Conservation (phyloP, 2,797 vertebrate species). For the Pseudochromis fuscus region DNA sequence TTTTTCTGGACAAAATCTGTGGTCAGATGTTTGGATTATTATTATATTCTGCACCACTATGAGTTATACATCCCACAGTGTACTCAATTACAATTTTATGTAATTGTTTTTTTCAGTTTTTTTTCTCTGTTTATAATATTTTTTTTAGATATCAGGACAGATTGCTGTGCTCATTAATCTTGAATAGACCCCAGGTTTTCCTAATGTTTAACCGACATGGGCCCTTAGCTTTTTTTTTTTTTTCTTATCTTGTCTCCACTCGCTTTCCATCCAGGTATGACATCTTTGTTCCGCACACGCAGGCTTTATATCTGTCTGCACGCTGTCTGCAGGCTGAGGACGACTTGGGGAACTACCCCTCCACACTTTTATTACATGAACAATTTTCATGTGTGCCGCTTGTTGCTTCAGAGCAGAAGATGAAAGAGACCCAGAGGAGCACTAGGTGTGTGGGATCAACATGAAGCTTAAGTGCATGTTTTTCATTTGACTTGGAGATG, state of each 20-base stretch:
- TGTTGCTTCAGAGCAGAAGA: slow-evolving; percentile 58
- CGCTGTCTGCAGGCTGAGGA: slow-evolving; percentile 62
- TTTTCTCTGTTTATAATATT: slow-evolving; percentile 1
- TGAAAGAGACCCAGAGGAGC: slow-evolving; percentile 63
- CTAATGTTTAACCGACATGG: slow-evolving; percentile 28
- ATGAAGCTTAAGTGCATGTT: slow-evolving; percentile 52
- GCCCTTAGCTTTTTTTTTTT: slow-evolving; percentile 15
- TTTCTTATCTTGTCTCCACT: slow-evolving; percentile 64
- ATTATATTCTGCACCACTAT: too few relatives aligned
- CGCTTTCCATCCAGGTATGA: slow-evolving; percentile 61
- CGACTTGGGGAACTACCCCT: slow-evolving; percentile 59
- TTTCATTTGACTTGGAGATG: slow-evolving; percentile 68
- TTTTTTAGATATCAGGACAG: slow-evolving; percentile 6
- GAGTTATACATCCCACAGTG: neutral
- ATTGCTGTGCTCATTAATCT: slow-evolving; percentile 47
- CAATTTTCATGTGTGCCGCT: slow-evolving; percentile 52
- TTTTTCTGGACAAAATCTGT: too few relatives aligned
- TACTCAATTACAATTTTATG: neutral
- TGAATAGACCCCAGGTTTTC: slow-evolving; percentile 29
- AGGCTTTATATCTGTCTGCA: slow-evolving; percentile 71
- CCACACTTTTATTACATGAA: slow-evolving; percentile 62
- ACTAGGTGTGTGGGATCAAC: slow-evolving; percentile 64
- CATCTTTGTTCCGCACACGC: slow-evolving; percentile 46
- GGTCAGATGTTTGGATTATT: neutral
- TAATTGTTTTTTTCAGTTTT: slow-evolving; percentile 13